Base-by-base conservation (phyloP, 2,888 invertebrate species). In the Hirtodrosophila trivittata region DNA sequence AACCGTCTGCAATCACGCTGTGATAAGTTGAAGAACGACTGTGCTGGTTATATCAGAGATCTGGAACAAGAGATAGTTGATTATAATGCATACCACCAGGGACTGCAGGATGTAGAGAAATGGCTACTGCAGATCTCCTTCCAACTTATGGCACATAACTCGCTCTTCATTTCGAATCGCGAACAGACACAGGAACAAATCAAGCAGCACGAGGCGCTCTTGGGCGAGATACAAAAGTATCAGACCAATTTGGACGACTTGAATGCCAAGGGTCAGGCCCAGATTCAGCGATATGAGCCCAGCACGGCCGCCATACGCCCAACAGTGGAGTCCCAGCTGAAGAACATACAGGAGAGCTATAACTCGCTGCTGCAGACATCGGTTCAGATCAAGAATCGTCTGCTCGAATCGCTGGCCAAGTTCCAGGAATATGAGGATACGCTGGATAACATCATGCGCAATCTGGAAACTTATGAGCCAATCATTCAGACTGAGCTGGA, bases 71-170 rank as follows among this genome's bases (percentile, higher is more conserved):
- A 97, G 89, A 95, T 98, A 51, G 93, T 94, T 66, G 95, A 96
- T 52, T 97, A 97, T 89, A 96, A 95, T 83, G 93, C 94, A 9
- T 98, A 98, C 87, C 96, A 97, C 77, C 95, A 95, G 86, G 95
- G 95, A 8, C 91, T 98, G 16, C 98, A 98, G 91, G 97, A 98
- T 80, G 96, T 96, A 0, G 98, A 98, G 89, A 98, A 98, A 89
- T 98, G 98, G 98, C 91, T 98, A 41, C 91, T 98, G 16, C 97
- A 98, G 91, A 96, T 97, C 47, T 97, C 97, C 1, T 97, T 98
- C 93, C 96, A 97, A 87, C 92, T 98, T 0, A 98, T 98, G 97
- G 96, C 97, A 0, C 97, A 98, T 88, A 98, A 98, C 89, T 97
- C 97, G 0, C 92, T 98, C 13, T 97, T 97, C 88, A 97, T 98